Conservation (phyloP, 2,113 vertebrate genomes). For the Muntiacus reevesi region DNA sequence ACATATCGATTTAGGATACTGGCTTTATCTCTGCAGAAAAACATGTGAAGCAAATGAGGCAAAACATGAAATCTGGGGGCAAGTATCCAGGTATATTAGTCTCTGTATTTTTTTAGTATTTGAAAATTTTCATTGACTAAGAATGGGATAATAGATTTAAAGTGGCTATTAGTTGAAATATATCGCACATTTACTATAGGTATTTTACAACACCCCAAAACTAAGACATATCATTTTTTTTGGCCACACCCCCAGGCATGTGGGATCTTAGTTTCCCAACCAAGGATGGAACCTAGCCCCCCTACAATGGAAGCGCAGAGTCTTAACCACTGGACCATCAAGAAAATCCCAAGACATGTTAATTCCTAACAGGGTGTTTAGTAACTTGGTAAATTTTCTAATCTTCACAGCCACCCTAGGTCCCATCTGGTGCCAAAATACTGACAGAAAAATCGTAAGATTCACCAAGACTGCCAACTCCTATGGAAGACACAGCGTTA, state of each 20-base stretch:
- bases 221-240: background rate
- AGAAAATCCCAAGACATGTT: background rate
- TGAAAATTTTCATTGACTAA: constrained; percentile 4
- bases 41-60: background rate
- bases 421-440: background rate
- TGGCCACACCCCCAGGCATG: background rate
- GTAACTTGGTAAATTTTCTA: constrained; percentile 10
- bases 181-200: background rate
- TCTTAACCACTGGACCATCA: background rate
- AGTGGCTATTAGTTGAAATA: background rate
- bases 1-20: background rate
- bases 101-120: background rate
- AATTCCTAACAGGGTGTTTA: background rate
- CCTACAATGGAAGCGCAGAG: background rate
- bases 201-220: background rate
- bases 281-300: background rate
- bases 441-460: background rate
- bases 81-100: background rate
- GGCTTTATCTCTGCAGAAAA: background rate
- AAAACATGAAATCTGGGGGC: background rate
- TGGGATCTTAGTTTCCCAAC: background rate
- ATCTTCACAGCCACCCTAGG: background rate
- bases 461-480: background rate
- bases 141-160: constrained; percentile 18
- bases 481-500: background rate